These are phyloP conservation scores for Morus bassanus DNA, from an alignment of 2,797 vertebrate genomes.

Conservation along the genomic window DNA sequence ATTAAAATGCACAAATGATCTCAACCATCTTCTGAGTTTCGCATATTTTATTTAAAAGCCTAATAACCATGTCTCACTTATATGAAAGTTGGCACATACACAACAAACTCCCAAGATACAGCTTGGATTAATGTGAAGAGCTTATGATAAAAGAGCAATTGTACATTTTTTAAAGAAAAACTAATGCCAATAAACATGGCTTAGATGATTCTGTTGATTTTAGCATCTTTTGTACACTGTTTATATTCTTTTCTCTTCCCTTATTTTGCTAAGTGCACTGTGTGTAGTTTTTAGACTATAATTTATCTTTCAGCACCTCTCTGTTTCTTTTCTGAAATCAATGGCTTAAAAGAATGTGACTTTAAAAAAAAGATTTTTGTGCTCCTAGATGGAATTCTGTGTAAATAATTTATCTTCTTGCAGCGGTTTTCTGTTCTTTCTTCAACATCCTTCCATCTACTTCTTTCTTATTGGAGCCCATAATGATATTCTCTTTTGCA, in stretches of 20 bases:
- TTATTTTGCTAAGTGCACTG: neutral
- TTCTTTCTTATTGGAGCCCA: neutral
- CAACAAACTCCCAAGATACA: conserved; percentile 57
- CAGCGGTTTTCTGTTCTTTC: neutral
- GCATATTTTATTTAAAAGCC: conserved; percentile 54
- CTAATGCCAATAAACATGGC: neutral
- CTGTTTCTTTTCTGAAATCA: conserved; percentile 15
- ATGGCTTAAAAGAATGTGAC: neutral
- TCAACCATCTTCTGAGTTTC: conserved; percentile 8
- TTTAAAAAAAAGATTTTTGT: neutral
- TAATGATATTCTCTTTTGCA: neutral
- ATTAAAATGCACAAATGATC: conserved; percentile 33
- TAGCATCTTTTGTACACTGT: neutral
- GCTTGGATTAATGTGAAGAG: conserved; percentile 20
- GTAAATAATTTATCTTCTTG: conserved; percentile 37
- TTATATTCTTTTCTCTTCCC: neutral
- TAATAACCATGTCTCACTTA: conserved; percentile 47
- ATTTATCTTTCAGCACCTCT: conserved; percentile 10
- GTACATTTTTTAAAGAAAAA: conserved; percentile 23
- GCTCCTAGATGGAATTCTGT: conserved; percentile 1
- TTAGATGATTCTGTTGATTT: neutral
- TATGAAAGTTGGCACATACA: conserved; percentile 40
- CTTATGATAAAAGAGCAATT: conserved; percentile 42
- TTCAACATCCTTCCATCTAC: neutral
- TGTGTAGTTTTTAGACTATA: neutral